A percentile compares a stretch with the other conserved stretches of the same genome.
phyloP scores from a whole-genome alignment of 2,888 invertebrate species.

The Lycaena phlaeas region DNA sequence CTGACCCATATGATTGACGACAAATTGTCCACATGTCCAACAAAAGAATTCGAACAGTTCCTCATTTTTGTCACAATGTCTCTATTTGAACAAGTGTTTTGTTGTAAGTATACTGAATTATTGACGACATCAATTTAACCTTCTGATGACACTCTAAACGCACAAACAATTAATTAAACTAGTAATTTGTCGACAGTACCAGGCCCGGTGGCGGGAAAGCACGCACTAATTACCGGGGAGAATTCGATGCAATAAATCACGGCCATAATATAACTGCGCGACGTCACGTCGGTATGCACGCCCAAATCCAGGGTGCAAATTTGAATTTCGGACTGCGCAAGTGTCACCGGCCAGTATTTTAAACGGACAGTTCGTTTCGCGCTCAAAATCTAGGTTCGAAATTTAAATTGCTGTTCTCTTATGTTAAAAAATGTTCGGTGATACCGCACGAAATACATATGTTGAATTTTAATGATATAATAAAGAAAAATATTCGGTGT shows the following conservation, averaged over 20 bases:
- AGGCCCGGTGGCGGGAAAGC: constrained; percentile 32
- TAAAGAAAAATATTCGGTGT: no score
- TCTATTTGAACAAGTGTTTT: neutral
- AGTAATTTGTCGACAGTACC: constrained; percentile 9
- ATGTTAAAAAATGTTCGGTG: no score
- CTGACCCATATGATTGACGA: no score
- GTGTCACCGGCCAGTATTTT: constrained; percentile 14
- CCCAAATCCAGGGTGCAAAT: constrained; percentile 53
- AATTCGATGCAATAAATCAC: constrained; percentile 72
- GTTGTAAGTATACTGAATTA: no score
- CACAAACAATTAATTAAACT: constrained; percentile 18
- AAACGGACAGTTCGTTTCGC: neutral
- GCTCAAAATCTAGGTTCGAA: neutral
- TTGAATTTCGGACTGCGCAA: constrained; percentile 17
- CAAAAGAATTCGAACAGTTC: no score
- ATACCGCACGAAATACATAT: no score
- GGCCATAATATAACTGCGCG: constrained; percentile 65
- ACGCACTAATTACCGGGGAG: constrained; percentile 70
- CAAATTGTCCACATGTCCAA: no score
- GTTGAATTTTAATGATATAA: no score
- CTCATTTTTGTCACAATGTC: no score
- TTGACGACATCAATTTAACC: no score
- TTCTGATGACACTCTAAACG: no score
- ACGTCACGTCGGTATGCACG: constrained; percentile 56
- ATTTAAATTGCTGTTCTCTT: no score